These are phyloP conservation scores for Ceratina calcarata DNA, from an alignment of 1,140 invertebrate genomes.

Conservation along the genomic window DNA sequence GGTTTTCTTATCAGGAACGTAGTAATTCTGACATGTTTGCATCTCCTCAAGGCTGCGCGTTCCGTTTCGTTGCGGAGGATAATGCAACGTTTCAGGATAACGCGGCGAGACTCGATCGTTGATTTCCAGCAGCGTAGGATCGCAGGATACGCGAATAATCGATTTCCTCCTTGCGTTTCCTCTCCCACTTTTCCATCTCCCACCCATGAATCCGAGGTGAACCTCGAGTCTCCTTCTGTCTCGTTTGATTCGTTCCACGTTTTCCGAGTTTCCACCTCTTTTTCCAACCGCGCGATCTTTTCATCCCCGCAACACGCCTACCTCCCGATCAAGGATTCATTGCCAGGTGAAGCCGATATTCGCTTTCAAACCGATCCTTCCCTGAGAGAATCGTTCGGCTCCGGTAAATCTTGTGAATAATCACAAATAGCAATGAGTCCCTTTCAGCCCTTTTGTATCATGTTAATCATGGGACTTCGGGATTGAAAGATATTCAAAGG, in stretches of 20 bases:
- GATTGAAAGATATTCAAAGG: too few species aligned
- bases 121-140: constrained; percentile 37
- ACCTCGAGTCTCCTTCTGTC: neutral
- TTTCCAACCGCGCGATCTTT: constrained; percentile 4
- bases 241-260: constrained; percentile 1
- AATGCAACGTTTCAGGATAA: constrained; percentile 78
- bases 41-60: constrained; percentile 75
- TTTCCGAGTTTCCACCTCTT: constrained; percentile 18
- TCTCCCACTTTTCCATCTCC: neutral
- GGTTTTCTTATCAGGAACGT: too few species aligned
- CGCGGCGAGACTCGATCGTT: constrained; percentile 4
- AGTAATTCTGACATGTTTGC: too few species aligned
- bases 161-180: constrained; percentile 48
- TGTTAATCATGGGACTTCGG: too few species aligned
- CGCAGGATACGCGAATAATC: constrained; percentile 56
- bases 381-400: too few species aligned
- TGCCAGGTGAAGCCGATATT: neutral
- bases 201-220: neutral
- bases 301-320: neutral
- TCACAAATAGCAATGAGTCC: too few species aligned
- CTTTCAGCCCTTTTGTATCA: too few species aligned
- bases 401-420: too few species aligned
- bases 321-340: neutral
- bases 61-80: constrained; percentile 80
- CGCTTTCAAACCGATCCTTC: neutral